phyloP scores from a whole-genome alignment of 2,888 invertebrate genomes.

The Sclerodermus sp. region DNA sequence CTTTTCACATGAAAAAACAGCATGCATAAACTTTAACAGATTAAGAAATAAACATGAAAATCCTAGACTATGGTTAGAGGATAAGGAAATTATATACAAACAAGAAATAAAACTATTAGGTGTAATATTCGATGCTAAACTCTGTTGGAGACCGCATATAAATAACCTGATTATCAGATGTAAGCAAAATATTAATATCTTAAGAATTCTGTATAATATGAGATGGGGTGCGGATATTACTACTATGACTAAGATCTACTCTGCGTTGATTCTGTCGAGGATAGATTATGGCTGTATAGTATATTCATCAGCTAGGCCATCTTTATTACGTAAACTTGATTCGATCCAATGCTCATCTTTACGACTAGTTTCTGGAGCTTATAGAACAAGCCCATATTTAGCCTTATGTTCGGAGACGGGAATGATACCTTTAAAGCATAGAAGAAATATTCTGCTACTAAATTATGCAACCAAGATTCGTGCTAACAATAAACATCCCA shows the following conservation, averaged over 20 bases:
- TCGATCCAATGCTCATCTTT: slow-evolving; percentile 17
- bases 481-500: too few relatives aligned
- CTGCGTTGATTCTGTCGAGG: slow-evolving; percentile 16
- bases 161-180: slow-evolving; percentile 9
- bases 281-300: slow-evolving; percentile 27
- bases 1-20: too few relatives aligned
- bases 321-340: slow-evolving; percentile 10
- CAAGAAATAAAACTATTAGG: slow-evolving; percentile 17
- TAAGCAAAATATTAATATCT: slow-evolving; percentile 13
- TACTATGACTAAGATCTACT: slow-evolving; percentile 9
- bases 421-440: slow-evolving; percentile 9
- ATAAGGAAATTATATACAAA: not conserved
- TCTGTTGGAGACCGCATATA: slow-evolving; percentile 19
- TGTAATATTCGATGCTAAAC: slow-evolving; percentile 15
- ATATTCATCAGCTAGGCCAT: slow-evolving; percentile 19
- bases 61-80: not conserved
- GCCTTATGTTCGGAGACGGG: slow-evolving; percentile 18
- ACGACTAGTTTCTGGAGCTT: slow-evolving; percentile 17
- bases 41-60: not conserved
- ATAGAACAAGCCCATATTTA: slow-evolving; percentile 15
- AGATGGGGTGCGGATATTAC: slow-evolving; percentile 19
- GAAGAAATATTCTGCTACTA: not conserved
- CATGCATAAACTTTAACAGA: not conserved
- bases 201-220: slow-evolving; percentile 13
- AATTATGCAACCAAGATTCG: too few relatives aligned